Conservation (phyloP, 2,888 invertebrate genomes). For the Drosophila fungiperda region DNA sequence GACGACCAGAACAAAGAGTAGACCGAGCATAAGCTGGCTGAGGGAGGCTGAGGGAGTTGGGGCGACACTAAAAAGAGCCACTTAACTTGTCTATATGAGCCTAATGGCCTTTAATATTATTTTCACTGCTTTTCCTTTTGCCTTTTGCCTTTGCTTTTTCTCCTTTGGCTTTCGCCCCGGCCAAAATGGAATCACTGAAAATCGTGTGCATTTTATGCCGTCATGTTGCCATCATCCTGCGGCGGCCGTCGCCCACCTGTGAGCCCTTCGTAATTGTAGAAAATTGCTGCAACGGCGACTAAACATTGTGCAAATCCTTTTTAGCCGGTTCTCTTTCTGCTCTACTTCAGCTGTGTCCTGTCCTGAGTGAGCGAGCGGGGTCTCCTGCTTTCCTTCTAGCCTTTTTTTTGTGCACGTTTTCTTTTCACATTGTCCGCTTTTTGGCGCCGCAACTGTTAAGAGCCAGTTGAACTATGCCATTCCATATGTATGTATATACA, state of each 20-base stretch:
- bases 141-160: constrained; percentile 23
- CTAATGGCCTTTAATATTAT: constrained; percentile 85
- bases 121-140: constrained; percentile 68
- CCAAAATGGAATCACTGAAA: constrained; percentile 74
- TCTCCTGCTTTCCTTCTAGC: constrained; percentile 21
- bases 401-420: constrained; percentile 10
- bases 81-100: constrained; percentile 85
- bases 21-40: constrained; percentile 4
- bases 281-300: constrained; percentile 80
- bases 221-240: constrained; percentile 59
- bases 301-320: constrained; percentile 81
- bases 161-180: constrained; percentile 13
- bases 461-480: constrained; percentile 82
- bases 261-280: constrained; percentile 79
- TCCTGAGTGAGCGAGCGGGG: constrained; percentile 33
- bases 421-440: constrained; percentile 57
- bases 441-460: constrained; percentile 82
- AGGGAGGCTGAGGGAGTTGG: neutral
- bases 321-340: constrained; percentile 50
- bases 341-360: constrained; percentile 36
- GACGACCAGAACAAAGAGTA: constrained; percentile 36
- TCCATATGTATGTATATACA: constrained; percentile 50
- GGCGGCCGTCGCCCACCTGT: constrained; percentile 52
- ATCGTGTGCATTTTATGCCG: constrained; percentile 81
- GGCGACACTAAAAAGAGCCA: constrained; percentile 80